Evolutionary conservation across 2,888 invertebrate species (phyloP).

Genomic region (Pollenia labialis): DNA sequence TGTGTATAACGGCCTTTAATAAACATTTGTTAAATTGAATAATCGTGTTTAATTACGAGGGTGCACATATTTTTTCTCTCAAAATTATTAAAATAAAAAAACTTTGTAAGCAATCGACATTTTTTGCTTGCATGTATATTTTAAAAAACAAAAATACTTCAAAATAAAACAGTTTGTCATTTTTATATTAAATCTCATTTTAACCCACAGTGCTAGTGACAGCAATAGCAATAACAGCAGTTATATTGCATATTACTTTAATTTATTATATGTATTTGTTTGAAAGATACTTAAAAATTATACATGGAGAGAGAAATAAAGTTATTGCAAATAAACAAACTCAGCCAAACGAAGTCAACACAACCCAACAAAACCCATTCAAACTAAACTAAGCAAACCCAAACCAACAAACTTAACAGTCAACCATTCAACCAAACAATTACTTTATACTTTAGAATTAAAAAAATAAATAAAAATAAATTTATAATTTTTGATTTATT

Average conservation of each 20-base stretch:
- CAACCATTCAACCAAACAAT: conserved; percentile 55
- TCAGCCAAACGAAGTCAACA: conserved; percentile 31
- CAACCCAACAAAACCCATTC: conserved; percentile 19
- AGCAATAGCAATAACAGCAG: conserved; percentile 54
- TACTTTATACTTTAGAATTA: conserved; percentile 9
- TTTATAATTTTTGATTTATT: conserved; percentile 73
- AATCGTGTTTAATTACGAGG: too few species aligned
- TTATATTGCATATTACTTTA: conserved; percentile 77
- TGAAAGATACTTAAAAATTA: conserved; percentile 79
- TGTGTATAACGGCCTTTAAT: too few species aligned
- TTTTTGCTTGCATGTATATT: too few species aligned
- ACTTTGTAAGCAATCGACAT: too few species aligned
- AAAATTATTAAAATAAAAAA: too few species aligned
- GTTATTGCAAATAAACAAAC: conserved; percentile 70
- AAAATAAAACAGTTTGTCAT: too few species aligned
- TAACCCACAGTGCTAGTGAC: conserved; percentile 37
- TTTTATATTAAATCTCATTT: not conserved
- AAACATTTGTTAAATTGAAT: too few species aligned
- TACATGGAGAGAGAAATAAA: conserved; percentile 64
- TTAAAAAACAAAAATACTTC: too few species aligned
- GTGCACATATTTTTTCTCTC: too few species aligned
- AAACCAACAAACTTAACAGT: conserved; percentile 26
- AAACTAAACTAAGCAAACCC: conserved; percentile 26
- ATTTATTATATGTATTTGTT: conserved; percentile 80
- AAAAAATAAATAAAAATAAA: conserved; percentile 40